These are phyloP conservation scores for Coturnix japonica DNA, from an alignment of 2,113 vertebrate species.

Conservation along the genomic window DNA sequence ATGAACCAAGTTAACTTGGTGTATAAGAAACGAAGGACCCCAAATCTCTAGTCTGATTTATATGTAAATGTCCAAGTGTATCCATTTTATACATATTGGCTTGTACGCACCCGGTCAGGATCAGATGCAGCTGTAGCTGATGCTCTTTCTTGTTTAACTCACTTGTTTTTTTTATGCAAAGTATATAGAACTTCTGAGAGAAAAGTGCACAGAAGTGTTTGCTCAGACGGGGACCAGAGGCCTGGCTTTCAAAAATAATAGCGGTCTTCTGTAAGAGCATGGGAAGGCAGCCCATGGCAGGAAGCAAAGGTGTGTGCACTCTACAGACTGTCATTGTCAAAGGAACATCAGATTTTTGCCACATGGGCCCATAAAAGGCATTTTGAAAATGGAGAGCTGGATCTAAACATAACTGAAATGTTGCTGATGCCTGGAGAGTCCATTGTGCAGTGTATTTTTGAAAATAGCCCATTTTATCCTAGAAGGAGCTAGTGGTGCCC, in stretches of 20 bases:
- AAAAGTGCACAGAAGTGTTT: neutral
- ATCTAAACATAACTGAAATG: neutral
- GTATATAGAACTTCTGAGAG: neutral
- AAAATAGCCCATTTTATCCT: neutral
- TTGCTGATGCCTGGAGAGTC: neutral
- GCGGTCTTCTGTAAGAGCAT: neutral
- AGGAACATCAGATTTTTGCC: neutral
- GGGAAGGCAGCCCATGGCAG: neutral
- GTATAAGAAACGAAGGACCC: neutral
- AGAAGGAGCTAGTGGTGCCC: neutral
- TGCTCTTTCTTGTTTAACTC: neutral
- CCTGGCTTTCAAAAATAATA: neutral
- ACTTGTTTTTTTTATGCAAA: neutral
- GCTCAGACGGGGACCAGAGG: neutral
- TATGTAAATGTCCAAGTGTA: neutral
- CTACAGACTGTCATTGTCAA: neutral
- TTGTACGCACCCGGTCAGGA: too few species aligned
- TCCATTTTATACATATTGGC: neutral
- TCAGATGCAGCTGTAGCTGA: neutral
- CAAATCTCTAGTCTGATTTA: accelerated
- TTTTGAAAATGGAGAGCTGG: neutral
- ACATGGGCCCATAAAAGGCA: neutral
- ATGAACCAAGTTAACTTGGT: neutral
- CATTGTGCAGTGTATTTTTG: neutral
- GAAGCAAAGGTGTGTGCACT: neutral